Percentiles rank a stretch among this genome's conserved stretches.
These are phyloP conservation scores for Benitochromis conjunctus DNA, from an alignment of 2,113 vertebrate species.

Conservation along the genomic window DNA sequence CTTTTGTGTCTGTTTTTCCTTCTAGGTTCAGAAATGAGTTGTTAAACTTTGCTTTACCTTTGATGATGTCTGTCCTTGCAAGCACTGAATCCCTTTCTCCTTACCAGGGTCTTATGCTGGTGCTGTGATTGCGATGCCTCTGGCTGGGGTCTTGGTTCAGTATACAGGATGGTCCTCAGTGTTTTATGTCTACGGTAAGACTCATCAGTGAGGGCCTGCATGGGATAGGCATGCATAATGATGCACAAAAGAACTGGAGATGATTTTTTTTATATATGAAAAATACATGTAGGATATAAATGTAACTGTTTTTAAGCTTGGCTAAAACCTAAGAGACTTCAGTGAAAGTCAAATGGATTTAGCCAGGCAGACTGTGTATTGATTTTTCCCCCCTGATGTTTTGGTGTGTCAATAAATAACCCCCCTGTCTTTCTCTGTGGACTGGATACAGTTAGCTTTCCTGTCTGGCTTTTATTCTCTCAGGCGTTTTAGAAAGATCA, in stretches of 20 bases:
- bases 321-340: neutral
- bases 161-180: conserved; percentile 97
- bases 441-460: conserved; percentile 36
- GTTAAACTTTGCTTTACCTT: neutral
- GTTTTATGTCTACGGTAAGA: conserved; percentile 95
- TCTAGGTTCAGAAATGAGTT: neutral
- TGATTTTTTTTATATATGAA: neutral
- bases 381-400: conserved; percentile 54
- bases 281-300: neutral
- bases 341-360: conserved; percentile 68
- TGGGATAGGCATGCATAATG: neutral
- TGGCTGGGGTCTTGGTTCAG: conserved; percentile 95
- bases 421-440: conserved; percentile 10
- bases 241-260: neutral
- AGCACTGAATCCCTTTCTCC: neutral
- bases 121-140: conserved; percentile 95
- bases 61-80: neutral
- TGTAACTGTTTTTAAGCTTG: neutral
- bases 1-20: neutral
- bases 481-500: conserved; percentile 37
- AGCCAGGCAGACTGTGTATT: conserved; percentile 52
- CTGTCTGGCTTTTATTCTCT: conserved; percentile 40
- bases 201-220: neutral
- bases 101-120: conserved; percentile 91
- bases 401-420: conserved; percentile 55